These are phyloP conservation scores for Limosa lapponica DNA, from an alignment of 2,797 vertebrate genomes.

Conservation along the genomic window DNA sequence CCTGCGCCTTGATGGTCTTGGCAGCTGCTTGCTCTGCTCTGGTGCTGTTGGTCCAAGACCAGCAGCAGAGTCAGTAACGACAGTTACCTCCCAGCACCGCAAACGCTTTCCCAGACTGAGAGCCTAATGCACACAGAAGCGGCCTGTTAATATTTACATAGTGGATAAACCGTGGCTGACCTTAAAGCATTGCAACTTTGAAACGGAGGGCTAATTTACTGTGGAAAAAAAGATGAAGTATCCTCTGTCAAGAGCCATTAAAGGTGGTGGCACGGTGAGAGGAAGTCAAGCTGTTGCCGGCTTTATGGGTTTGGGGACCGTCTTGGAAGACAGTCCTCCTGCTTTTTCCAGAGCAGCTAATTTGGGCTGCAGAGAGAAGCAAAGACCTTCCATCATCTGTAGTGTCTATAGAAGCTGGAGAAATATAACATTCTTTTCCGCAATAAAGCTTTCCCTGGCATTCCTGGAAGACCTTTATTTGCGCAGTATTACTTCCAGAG, in stretches of 20 bases:
- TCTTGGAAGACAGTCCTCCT: background rate
- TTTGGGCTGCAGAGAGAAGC: constrained; percentile 2
- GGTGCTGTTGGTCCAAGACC: constrained; percentile 41
- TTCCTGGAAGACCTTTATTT: constrained; percentile 40
- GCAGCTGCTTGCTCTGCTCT: constrained; percentile 48
- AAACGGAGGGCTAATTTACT: constrained; percentile 49
- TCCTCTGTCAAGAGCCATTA: background rate
- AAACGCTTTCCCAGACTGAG: constrained; percentile 16
- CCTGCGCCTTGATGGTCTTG: constrained; percentile 54
- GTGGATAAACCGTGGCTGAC: constrained; percentile 55
- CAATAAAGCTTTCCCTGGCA: background rate
- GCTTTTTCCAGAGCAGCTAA: constrained; percentile 18
- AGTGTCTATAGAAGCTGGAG: background rate
- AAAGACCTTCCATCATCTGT: background rate
- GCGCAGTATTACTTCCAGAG: background rate
- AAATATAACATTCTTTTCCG: constrained; percentile 2
- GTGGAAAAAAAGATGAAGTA: background rate
- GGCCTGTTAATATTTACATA: constrained; percentile 59
- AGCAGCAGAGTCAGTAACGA: background rate
- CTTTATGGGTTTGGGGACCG: background rate
- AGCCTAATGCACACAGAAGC: constrained; percentile 5
- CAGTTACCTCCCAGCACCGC: constrained; percentile 26
- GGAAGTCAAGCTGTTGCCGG: background rate
- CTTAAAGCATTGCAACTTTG: constrained; percentile 50
- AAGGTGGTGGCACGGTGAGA: background rate